Evolutionary conservation across 2,888 invertebrate species (phyloP).

Genomic region (Hermaeophaga mercurialis): DNA sequence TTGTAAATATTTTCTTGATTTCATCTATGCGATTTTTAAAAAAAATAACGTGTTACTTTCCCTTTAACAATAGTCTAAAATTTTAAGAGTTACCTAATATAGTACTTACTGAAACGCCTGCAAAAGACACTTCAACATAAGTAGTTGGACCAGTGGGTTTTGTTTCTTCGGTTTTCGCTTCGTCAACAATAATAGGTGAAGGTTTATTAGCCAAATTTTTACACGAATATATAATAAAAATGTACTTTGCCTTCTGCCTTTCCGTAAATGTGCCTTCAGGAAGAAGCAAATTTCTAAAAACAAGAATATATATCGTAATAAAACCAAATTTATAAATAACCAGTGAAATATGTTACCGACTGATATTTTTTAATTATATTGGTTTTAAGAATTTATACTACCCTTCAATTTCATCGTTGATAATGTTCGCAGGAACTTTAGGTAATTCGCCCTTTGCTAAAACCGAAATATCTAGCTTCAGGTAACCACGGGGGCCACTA

Average conservation of each 20-base stretch:
- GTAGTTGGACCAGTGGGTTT: conserved; percentile 49
- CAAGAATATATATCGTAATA: conserved; percentile 21
- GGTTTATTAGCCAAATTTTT: conserved; percentile 45
- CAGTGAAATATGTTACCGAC: no score
- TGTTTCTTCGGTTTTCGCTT: conserved; percentile 56
- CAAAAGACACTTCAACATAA: conserved; percentile 66
- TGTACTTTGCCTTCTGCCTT: conserved; percentile 62
- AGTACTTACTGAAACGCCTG: conserved; percentile 63
- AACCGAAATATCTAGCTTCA: conserved; percentile 82
- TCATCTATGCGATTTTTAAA: no score
- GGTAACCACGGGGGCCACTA: conserved; percentile 71
- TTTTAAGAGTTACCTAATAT: no score
- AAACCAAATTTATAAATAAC: no score
- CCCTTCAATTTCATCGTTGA: conserved; percentile 75
- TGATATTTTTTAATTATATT: no score
- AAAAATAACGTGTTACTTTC: no score
- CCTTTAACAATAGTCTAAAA: no score
- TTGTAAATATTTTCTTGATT: no score
- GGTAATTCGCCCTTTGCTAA: conserved; percentile 71
- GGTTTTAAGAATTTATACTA: no score
- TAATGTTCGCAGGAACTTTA: conserved; percentile 60
- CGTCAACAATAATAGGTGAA: conserved; percentile 38
- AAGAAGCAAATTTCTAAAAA: conserved; percentile 68
- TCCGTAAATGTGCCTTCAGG: conserved; percentile 61
- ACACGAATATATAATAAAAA: conserved; percentile 64